Evolutionary conservation across 2,797 vertebrate species (phyloP).

Genomic region (Malacoctenus gilli): DNA sequence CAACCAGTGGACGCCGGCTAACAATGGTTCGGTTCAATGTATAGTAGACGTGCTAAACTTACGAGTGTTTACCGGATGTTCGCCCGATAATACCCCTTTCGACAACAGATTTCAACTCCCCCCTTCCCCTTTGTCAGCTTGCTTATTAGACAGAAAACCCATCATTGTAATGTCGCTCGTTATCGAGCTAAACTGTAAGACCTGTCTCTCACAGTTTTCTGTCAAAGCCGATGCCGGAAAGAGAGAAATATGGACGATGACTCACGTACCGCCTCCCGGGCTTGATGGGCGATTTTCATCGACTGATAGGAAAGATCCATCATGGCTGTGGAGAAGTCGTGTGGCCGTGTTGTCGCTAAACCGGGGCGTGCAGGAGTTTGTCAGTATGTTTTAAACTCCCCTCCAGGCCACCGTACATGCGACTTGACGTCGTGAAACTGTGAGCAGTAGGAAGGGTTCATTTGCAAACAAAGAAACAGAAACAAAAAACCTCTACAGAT

Average conservation of each 20-base stretch:
- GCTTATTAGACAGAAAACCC: too few relatives aligned
- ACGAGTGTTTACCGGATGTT: too few relatives aligned
- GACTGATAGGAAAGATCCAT: slow-evolving; percentile 90
- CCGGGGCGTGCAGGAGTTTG: background rate
- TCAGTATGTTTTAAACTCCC: background rate
- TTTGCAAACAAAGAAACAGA: too few relatives aligned
- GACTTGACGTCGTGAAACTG: background rate
- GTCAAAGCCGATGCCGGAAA: background rate
- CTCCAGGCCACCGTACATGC: slow-evolving; percentile 15
- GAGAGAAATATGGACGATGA: rapidly evolving
- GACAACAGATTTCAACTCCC: too few relatives aligned
- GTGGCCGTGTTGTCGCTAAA: background rate
- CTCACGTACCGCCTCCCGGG: slow-evolving; percentile 88
- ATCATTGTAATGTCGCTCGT: too few relatives aligned
- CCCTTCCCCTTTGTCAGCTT: too few relatives aligned
- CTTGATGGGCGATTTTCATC: slow-evolving; percentile 83
- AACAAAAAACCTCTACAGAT: too few relatives aligned
- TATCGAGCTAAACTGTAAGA: background rate
- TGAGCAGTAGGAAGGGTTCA: too few relatives aligned
- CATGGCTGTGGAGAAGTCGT: background rate
- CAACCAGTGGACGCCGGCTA: slow-evolving; percentile 59
- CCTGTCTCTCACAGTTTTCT: background rate
- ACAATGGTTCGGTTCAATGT: too few relatives aligned
- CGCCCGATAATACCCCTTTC: too few relatives aligned
- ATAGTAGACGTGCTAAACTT: too few relatives aligned